Base-by-base conservation (phyloP, 2,113 vertebrate genomes). In the Cochlearius cochlearius region DNA sequence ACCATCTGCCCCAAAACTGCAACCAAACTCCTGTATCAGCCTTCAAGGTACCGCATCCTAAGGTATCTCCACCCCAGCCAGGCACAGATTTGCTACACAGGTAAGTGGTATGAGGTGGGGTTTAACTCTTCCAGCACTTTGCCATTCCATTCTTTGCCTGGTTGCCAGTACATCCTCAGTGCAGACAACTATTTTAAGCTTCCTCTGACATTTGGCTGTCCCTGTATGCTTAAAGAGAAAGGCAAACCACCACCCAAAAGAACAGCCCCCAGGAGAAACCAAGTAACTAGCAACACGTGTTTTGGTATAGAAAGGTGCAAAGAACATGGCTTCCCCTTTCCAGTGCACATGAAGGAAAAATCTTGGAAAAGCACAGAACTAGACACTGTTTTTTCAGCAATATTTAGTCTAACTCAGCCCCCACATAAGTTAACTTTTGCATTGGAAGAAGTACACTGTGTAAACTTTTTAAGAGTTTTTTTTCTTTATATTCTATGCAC, bases 381-480 rank as follows among this genome's bases (percentile, higher is more conserved):
- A 83, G 69, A 79, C n/a, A 17, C 27, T 86, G 74, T 56, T 89
- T 93, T 90, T 62, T 67, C 90, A 92, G 67, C 55, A 80, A 36
- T 88, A 92, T 86, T 94, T 86, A 74, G 59, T 67, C 86, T 95
- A 83, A 91, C 38, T 91, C 77, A 52, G 80, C 39, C 39, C 53
- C 60, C 49, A 72, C 25, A 25, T 34, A 86, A 60, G 41, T 55
- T 83, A 85, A 81, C n/a, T 86, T 92, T 23, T 67, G 47, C 41
- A 80, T 32, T 92, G 82, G 77, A 86, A 96, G 67, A 50, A 90
- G 36, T 21, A 80, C 29, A 29, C 36, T 75, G 25, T 84, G 39
- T 67, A 72, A 85, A 78, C 22, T 77, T 82, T n/a, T n/a, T 17
- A 38, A 84, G 8, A n/a, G 10, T 88, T 17, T 17, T 82, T 82